These are phyloP conservation scores for Lithophane leautieri DNA, from an alignment of 2,888 invertebrate species.

Conservation along the genomic window DNA sequence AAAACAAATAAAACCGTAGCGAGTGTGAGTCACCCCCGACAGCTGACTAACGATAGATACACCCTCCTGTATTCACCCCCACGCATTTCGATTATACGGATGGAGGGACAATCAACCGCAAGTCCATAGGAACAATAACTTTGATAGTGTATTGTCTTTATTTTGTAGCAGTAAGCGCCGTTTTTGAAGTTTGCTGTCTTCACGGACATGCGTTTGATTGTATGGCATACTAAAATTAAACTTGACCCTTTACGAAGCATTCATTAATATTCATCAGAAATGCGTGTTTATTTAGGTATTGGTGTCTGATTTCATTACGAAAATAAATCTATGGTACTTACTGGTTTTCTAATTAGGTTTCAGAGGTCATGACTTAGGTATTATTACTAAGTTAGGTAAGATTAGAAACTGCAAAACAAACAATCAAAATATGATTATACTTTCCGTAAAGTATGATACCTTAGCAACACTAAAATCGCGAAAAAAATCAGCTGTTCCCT, in stretches of 20 bases:
- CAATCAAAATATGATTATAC: neutral
- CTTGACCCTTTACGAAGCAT: slow-evolving; percentile 61
- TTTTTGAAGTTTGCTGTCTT: neutral
- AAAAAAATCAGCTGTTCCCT: too few species aligned
- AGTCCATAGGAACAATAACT: neutral
- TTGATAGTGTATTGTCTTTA: neutral
- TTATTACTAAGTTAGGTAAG: neutral
- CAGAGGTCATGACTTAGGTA: neutral
- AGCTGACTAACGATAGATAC: slow-evolving; percentile 67
- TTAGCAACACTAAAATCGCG: too few species aligned
- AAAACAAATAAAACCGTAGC: slow-evolving; percentile 67
- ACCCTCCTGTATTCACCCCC: slow-evolving; percentile 60
- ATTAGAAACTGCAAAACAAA: neutral
- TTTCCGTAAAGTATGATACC: too few species aligned
- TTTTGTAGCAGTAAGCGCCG: neutral
- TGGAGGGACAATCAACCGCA: slow-evolving; percentile 35
- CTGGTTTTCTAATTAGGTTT: neutral
- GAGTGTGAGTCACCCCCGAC: slow-evolving; percentile 67
- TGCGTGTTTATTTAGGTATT: slow-evolving; percentile 11
- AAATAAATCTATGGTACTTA: neutral
- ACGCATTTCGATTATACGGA: slow-evolving; percentile 52
- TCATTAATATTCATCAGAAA: slow-evolving; percentile 41
- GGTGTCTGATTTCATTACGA: neutral
- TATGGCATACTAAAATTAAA: slow-evolving; percentile 63
- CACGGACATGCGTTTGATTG: neutral